Percentiles rank a stretch among this genome's conserved stretches.
Conservation (phyloP, 2,888 invertebrate species). For the Augiades crinisus region DNA sequence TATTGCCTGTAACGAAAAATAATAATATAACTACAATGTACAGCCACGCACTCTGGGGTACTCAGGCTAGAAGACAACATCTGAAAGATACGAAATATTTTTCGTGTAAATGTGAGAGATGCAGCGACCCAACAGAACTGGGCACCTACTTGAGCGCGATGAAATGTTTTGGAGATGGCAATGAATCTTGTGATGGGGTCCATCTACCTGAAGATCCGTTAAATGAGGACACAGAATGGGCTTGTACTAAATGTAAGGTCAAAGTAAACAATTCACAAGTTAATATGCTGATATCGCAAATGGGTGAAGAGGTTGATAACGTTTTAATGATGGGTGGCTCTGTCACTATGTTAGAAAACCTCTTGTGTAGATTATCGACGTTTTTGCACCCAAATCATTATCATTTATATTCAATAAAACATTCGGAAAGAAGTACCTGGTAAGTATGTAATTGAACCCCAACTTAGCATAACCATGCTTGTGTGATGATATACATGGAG, state of each 20-base stretch:
- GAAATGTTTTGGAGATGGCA: conserved; percentile 83
- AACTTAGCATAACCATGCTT: no score
- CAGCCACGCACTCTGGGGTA: conserved; percentile 94
- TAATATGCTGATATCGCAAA: conserved; percentile 84
- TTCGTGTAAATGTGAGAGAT: conserved; percentile 86
- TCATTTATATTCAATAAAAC: conserved; percentile 90
- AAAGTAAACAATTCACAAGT: conserved; percentile 84
- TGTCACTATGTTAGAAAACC: conserved; percentile 81
- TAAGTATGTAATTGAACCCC: no score
- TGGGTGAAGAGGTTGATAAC: conserved; percentile 89
- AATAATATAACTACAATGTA: conserved; percentile 92
- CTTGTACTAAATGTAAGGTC: conserved; percentile 86
- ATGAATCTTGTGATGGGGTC: conserved; percentile 82
- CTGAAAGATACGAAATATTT: conserved; percentile 90
- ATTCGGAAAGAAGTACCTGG: no score
- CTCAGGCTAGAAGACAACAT: conserved; percentile 89
- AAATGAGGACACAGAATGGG: conserved; percentile 87
- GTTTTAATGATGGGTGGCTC: conserved; percentile 83
- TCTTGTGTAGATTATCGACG: conserved; percentile 85
- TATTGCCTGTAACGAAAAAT: conserved; percentile 84
- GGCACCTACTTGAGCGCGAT: conserved; percentile 88
- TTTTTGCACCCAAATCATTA: conserved; percentile 93
- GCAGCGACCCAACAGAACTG: conserved; percentile 90
- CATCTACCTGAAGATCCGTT: conserved; percentile 87
- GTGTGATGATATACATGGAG: no score